Evolutionary conservation across 1,140 invertebrate genomes (phyloP), one percentile per base, ranked within the genome.

Genomic region (Psix sp.): DNA sequence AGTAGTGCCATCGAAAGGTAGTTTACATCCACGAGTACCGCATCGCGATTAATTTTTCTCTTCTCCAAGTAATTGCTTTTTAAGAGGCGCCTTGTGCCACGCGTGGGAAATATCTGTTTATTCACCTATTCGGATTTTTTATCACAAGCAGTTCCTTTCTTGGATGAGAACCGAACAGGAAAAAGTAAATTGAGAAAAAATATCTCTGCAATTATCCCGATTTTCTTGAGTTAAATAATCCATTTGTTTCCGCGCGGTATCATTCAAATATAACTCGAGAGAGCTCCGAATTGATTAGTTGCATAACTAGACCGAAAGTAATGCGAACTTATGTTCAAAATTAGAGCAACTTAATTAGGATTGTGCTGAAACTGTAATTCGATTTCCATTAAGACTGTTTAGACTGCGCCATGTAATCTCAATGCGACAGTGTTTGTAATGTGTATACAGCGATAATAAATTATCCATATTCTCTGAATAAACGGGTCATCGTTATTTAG

Each of bases 1-100:
- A 54, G 63, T 77, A 80, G 80, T 48, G 81, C 79, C 82, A 80
- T 84, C 79, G 80, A 82, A 80, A 80, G 77, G 79, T 83, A 74
- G 82, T 84, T 83, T 80, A 80, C 83, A 84, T 84, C 79, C 63
- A 46, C 63, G 57, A 74, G 74, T 74, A 66, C 20, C 68, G 49
- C 70, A 75, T 78, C 77, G 77, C 77, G 80, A 83, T 83, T 82
- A 82, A 80, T 79, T 83, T 80, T 77, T 80, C 74, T 76, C 72
- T 73, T 79, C 68, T 66, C 21, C 24, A 46, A 67, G 72, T 71
- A 79, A 83, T 83, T 81, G 78, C 78, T 79, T 79, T 82, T 81
- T 80, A 77, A 80, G 77, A 73, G 57, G 66, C 42, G 43, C 24
- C 17, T 38, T 20, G 45, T 67, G 45, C 49, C 65, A 54, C 54